Evolutionary conservation across 2,888 invertebrate genomes (phyloP), one percentile per base, ranked within the genome.

Genomic region (Himalopsyche tibetana): DNA sequence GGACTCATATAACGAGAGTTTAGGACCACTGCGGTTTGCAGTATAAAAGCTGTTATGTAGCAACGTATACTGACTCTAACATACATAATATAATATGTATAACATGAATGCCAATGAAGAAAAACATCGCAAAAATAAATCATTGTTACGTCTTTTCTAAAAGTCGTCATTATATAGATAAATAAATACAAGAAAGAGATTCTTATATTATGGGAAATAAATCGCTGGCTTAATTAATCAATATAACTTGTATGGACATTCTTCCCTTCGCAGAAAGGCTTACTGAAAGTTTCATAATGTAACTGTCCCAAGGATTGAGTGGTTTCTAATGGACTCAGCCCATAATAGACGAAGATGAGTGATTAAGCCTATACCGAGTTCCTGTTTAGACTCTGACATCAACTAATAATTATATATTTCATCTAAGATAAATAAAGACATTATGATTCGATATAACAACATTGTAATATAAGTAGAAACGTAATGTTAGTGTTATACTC

Each of bases 261-360:
- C 28, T 19, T 28, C 63, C 63, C 28, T 51, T 51, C 51, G 51
- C 15, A 15, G 63, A 63, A 63, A 63, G 63, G 63, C 63, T 63
- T 63, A 63, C 63, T n/a, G 63, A 63, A 63, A 63, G 63, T 63
- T 63, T 63, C 63, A 63, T 63, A 63, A 63, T 63, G 63, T 63
- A 63, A 28, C 63, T 63, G 63, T 63, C 63, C 81, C 51, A 19
- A 17, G 45, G 81, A 81, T 81, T 81, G 40, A 81, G 81, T 45
- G 45, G 28, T 81, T 81, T 51, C 45, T 81, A 81, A 81, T 81
- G 81, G 40, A 81, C 40, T 28, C 45, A 19, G 28, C 51, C 42
- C 45, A 81, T 81, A 81, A 81, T 81, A 81, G 81, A 45, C 45
- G 40, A 42, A 45, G 81, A 51, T 51, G 42, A 81, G 81, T 81